phyloP scores from a whole-genome alignment of 2,888 invertebrate genomes.

The Drosophila ustulata region DNA sequence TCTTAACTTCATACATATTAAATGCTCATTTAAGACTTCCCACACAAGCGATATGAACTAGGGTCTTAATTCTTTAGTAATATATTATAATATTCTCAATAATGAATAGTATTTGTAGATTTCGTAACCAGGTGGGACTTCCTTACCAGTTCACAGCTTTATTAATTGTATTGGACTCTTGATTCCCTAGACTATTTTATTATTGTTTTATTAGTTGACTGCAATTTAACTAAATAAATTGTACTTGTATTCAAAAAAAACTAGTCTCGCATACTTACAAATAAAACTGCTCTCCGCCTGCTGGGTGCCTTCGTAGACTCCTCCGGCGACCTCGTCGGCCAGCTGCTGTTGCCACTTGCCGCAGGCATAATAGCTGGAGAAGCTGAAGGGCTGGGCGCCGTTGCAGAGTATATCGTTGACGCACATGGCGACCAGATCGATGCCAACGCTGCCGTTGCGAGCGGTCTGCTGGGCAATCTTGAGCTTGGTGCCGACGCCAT shows the following conservation, averaged over 20 bases:
- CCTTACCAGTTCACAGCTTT: too few species aligned
- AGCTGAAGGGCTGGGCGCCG: slow-evolving; percentile 97
- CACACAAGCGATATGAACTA: too few species aligned
- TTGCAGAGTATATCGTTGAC: slow-evolving; percentile 98
- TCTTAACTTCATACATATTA: too few species aligned
- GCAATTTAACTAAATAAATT: too few species aligned
- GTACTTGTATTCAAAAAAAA: not conserved
- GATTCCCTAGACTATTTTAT: too few species aligned
- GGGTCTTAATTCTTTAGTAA: too few species aligned
- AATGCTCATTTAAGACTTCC: too few species aligned
- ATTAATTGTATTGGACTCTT: too few species aligned
- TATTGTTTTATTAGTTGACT: too few species aligned
- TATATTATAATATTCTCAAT: too few species aligned
- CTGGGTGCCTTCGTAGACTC: slow-evolving; percentile 93
- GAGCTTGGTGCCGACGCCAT: slow-evolving; percentile 99
- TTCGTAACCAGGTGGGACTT: too few species aligned
- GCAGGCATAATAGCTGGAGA: slow-evolving; percentile 97
- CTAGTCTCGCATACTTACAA: slow-evolving; percentile 86
- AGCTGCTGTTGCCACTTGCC: slow-evolving; percentile 90
- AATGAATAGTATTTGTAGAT: too few species aligned
- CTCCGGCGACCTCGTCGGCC: slow-evolving; percentile 86
- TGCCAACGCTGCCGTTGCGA: slow-evolving; percentile 93
- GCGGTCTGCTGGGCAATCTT: slow-evolving; percentile 94
- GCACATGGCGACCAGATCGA: slow-evolving; percentile 99
- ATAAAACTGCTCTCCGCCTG: slow-evolving; percentile 94